These are phyloP conservation scores for Ranitomeya variabilis DNA, from an alignment of 2,113 vertebrate species.

Conservation along the genomic window DNA sequence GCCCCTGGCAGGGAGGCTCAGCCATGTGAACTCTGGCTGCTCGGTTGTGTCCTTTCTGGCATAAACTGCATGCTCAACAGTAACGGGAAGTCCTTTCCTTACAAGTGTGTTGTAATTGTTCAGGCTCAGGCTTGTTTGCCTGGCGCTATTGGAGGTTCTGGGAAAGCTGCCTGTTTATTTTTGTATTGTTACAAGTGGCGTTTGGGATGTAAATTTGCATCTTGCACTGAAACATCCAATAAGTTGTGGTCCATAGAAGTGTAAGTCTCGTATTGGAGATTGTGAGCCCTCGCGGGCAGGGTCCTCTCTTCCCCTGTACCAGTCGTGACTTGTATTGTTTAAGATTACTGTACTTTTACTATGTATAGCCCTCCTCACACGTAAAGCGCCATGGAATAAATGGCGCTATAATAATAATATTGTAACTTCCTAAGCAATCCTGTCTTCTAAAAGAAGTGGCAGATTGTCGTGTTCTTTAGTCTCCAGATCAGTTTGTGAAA, in stretches of 20 bases:
- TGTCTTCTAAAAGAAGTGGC: too few relatives aligned
- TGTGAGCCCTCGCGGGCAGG: too few relatives aligned
- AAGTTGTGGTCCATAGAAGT: not conserved
- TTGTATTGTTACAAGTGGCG: not conserved
- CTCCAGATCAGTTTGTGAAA: too few relatives aligned
- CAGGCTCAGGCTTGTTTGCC: conserved; percentile 7
- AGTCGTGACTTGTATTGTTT: too few relatives aligned
- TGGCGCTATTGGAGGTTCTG: conserved; percentile 42
- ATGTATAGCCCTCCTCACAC: too few relatives aligned
- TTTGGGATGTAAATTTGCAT: not conserved
- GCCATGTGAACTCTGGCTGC: conserved; percentile 33
- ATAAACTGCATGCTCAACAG: not conserved
- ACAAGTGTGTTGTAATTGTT: conserved; percentile 25
- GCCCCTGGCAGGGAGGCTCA: conserved; percentile 25
- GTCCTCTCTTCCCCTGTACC: too few relatives aligned
- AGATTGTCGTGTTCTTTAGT: too few relatives aligned
- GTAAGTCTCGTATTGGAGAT: not conserved
- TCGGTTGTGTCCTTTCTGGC: conserved; percentile 30
- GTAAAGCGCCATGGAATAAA: too few relatives aligned
- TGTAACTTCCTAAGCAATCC: too few relatives aligned
- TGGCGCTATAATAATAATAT: too few relatives aligned
- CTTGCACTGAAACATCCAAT: not conserved
- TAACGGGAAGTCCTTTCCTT: conserved; percentile 35
- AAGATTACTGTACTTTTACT: too few relatives aligned
- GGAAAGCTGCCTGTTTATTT: not conserved